These are phyloP conservation scores for Pipa parva DNA, from an alignment of 2,113 vertebrate genomes.

Conservation along the genomic window DNA sequence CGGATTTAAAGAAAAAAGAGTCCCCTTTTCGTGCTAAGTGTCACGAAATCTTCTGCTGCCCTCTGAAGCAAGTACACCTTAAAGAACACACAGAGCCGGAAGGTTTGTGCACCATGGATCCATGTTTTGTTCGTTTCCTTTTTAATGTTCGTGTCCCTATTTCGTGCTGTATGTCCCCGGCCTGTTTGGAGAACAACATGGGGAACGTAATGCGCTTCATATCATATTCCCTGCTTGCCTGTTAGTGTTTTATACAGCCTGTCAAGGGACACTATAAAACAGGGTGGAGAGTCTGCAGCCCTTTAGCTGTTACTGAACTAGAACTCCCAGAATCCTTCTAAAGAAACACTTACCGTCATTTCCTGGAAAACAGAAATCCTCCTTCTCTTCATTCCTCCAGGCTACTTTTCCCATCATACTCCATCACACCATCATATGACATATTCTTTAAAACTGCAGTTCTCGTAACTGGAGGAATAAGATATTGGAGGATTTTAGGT, in stretches of 20 bases:
- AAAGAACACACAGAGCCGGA: slow-evolving; percentile 96
- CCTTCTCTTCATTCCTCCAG: neutral
- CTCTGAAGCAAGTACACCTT: slow-evolving; percentile 97
- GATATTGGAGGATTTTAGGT: too few relatives aligned
- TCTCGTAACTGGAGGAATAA: too few relatives aligned
- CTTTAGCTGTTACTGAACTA: neutral
- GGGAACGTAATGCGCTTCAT: slow-evolving; percentile 49
- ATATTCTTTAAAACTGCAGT: too few relatives aligned
- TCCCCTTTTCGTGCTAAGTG: slow-evolving; percentile 99
- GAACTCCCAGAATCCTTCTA: neutral
- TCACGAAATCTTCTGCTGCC: slow-evolving; percentile 99
- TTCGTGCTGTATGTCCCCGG: slow-evolving; percentile 62
- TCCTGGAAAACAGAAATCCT: neutral
- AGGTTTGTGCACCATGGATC: slow-evolving; percentile 89
- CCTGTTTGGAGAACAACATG: slow-evolving; percentile 48
- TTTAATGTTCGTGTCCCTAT: slow-evolving; percentile 59
- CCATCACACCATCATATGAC: too few relatives aligned
- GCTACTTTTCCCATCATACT: neutral
- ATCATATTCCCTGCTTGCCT: slow-evolving; percentile 56
- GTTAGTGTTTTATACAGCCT: slow-evolving; percentile 55
- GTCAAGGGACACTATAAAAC: slow-evolving; percentile 39
- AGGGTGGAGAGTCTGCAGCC: neutral
- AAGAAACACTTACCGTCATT: neutral
- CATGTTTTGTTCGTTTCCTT: slow-evolving; percentile 68
- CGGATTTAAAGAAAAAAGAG: slow-evolving; percentile 99